phyloP scores from a whole-genome alignment of 2,888 invertebrate genomes.

The Acanthosepion lycidas region DNA sequence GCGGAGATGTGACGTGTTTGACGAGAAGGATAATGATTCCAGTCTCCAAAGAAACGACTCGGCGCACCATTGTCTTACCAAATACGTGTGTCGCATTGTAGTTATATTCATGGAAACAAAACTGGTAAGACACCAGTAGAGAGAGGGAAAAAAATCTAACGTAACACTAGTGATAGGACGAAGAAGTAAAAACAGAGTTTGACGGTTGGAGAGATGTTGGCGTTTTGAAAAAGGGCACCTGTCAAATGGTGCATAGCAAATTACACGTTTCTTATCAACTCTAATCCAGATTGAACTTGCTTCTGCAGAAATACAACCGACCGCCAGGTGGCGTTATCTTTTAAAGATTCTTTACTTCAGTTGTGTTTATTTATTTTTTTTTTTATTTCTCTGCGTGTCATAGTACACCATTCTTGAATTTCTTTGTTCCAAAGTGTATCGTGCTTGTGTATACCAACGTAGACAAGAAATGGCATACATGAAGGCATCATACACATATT shows the following conservation, averaged over 20 bases:
- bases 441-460: background rate
- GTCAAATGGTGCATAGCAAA: background rate
- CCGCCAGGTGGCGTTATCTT: constrained; percentile 14
- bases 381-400: background rate
- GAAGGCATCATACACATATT: too few relatives aligned
- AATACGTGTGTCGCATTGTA: background rate
- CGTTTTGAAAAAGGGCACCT: background rate
- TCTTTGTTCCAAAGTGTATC: background rate
- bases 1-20: background rate
- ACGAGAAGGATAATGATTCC: background rate
- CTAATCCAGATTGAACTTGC: background rate
- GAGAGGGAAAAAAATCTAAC: background rate
- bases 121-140: background rate
- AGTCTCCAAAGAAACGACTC: background rate
- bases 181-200: background rate
- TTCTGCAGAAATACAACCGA: constrained; percentile 6
- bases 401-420: background rate
- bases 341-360: background rate
- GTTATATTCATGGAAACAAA: background rate
- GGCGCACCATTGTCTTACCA: background rate
- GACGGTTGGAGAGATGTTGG: background rate
- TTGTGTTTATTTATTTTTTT: background rate
- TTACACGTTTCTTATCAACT: background rate
- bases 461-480: background rate
- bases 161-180: background rate